phyloP scores from a whole-genome alignment of 2,888 invertebrate species.

The Drosophila flavopinicola region DNA sequence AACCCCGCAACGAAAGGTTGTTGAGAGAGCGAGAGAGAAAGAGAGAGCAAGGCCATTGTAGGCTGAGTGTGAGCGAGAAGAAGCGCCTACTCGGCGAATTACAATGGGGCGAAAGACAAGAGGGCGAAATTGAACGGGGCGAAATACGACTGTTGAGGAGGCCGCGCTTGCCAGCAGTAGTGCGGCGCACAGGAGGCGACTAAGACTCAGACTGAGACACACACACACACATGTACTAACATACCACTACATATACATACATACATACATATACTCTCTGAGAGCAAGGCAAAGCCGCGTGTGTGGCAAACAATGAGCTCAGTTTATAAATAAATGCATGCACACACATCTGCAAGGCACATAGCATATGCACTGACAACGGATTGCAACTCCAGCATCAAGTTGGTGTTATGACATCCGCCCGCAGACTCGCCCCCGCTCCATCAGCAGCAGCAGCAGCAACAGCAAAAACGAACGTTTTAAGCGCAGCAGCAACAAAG shows the following conservation, averaged over 20 bases:
- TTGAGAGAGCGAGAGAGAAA: constrained; percentile 58
- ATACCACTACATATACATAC: constrained; percentile 5
- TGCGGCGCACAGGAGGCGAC: too few species aligned
- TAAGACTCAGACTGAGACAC: constrained; percentile 21
- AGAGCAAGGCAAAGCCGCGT: too few species aligned
- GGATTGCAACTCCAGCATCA: too few species aligned
- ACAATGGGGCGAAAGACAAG: background rate
- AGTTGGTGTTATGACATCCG: too few species aligned
- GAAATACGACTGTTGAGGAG: constrained; percentile 19
- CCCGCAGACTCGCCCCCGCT: too few species aligned
- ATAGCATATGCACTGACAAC: too few species aligned
- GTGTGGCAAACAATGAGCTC: too few species aligned
- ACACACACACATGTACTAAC: constrained; percentile 16
- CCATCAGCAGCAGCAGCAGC: too few species aligned
- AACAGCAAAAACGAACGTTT: too few species aligned
- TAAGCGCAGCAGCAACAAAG: too few species aligned
- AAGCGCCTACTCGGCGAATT: constrained; percentile 1
- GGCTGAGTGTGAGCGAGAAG: constrained; percentile 28
- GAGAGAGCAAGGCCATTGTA: constrained; percentile 31
- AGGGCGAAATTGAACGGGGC: constrained; percentile 3
- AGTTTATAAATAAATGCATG: too few species aligned
- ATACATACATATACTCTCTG: constrained; percentile 1
- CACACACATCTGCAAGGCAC: too few species aligned
- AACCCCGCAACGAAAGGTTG: constrained; percentile 46
- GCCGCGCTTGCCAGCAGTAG: constrained; percentile 25